Evolutionary conservation across 2,888 invertebrate species (phyloP).

Genomic region (Ephialtes manifestator): DNA sequence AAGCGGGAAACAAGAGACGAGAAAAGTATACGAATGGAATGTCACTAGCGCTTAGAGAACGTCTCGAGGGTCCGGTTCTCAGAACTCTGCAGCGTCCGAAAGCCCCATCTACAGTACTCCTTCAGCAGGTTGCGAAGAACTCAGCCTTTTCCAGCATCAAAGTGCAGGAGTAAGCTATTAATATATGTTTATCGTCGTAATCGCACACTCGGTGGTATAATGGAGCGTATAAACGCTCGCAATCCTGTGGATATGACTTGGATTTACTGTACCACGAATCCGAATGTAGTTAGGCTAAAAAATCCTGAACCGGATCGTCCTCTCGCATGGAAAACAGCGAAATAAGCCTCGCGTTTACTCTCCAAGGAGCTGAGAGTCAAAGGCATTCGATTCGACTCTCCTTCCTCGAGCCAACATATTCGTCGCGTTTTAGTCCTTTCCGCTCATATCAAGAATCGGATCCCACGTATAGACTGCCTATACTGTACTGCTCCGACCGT

Average conservation of each 20-base stretch:
- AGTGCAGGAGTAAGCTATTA: conserved; percentile 75
- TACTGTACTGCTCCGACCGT: not conserved
- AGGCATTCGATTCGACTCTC: not conserved
- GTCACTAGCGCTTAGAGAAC: conserved; percentile 81
- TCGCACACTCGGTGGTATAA: conserved; percentile 77
- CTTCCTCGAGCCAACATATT: not conserved
- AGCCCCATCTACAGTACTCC: conserved; percentile 16
- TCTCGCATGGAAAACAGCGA: conserved; percentile 36
- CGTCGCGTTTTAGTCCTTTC: conserved; percentile 23
- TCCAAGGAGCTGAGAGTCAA: not conserved
- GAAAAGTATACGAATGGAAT: conserved; percentile 83
- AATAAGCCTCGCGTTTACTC: not conserved
- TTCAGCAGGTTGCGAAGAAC: conserved; percentile 26
- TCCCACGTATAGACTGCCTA: conserved; percentile 19
- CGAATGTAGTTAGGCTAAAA: conserved; percentile 62
- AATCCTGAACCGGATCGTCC: conserved; percentile 39
- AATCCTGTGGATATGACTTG: conserved; percentile 3
- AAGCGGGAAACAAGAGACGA: conserved; percentile 81
- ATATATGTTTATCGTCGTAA: conserved; percentile 80
- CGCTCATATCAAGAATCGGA: conserved; percentile 24
- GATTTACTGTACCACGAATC: conserved; percentile 55
- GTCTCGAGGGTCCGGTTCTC: conserved; percentile 86
- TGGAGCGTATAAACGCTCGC: conserved; percentile 64
- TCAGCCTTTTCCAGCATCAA: conserved; percentile 57
- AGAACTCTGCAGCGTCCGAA: conserved; percentile 85